phyloP scores from a whole-genome alignment of 1,140 invertebrate genomes.

The Pachypeltis micranthus region DNA sequence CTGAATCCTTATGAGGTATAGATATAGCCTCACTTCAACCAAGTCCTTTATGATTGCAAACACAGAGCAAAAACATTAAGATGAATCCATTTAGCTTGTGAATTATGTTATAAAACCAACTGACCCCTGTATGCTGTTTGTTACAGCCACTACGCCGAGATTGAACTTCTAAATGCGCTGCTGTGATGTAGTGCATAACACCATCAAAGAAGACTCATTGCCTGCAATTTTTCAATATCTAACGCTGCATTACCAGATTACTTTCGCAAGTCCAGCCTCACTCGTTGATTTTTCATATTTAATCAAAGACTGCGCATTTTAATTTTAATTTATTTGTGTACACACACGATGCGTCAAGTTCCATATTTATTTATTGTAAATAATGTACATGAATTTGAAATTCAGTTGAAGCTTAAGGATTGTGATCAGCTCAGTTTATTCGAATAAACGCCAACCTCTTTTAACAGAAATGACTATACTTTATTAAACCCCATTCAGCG shows the following conservation, averaged over 20 bases:
- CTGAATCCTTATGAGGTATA: no score
- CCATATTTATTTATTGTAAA: background rate
- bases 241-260: background rate
- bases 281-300: background rate
- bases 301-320: background rate
- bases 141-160: conserved; percentile 16
- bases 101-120: background rate
- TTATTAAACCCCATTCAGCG: no score
- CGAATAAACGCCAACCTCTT: conserved; percentile 3
- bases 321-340: background rate
- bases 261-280: no score
- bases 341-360: background rate
- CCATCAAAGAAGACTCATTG: background rate
- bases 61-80: no score
- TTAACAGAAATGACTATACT: no score
- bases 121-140: background rate
- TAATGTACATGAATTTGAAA: background rate
- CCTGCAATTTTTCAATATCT: background rate
- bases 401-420: background rate
- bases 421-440: background rate
- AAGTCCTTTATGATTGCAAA: no score
- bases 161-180: conserved; percentile 13
- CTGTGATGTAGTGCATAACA: background rate
- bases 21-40: no score
- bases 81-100: no score